These are phyloP conservation scores for Tenthredo mesomela DNA, from an alignment of 2,888 invertebrate genomes.

Conservation along the genomic window DNA sequence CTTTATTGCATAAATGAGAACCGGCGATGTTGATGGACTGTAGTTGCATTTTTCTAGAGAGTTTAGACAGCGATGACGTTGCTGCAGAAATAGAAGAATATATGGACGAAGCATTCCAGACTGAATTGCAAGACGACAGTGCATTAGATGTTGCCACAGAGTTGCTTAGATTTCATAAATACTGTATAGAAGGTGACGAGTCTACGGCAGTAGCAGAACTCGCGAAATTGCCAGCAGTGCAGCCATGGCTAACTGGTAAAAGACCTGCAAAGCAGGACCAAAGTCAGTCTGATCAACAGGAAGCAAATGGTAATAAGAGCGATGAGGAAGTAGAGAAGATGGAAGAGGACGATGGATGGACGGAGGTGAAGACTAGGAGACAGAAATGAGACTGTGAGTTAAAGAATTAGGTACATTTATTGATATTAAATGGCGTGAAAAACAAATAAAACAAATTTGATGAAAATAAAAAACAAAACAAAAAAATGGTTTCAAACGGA, in stretches of 20 bases:
- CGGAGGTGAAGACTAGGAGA: conserved; percentile 67
- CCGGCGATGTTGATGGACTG: not conserved
- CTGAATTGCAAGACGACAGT: conserved; percentile 72
- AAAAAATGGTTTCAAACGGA: not conserved
- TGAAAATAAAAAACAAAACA: not conserved
- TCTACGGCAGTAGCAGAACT: conserved; percentile 62
- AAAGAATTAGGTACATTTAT: conserved; percentile 14
- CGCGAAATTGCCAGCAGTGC: conserved; percentile 67
- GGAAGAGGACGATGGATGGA: conserved; percentile 68
- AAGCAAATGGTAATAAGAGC: not conserved
- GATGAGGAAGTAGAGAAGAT: conserved; percentile 61
- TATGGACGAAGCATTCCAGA: conserved; percentile 70
- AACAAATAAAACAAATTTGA: not conserved
- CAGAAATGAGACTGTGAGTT: conserved; percentile 63
- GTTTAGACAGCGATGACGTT: conserved; percentile 65
- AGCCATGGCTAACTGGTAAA: conserved; percentile 66
- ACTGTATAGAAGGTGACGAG: conserved; percentile 64
- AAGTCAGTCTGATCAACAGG: conserved; percentile 1
- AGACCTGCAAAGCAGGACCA: conserved; percentile 51
- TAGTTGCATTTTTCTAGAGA: conserved; percentile 62
- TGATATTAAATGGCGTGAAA: conserved; percentile 8
- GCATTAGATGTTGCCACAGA: conserved; percentile 70
- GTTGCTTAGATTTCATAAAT: conserved; percentile 68
- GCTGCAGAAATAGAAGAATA: conserved; percentile 71
- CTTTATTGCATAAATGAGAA: not conserved